Evolutionary conservation across 2,797 vertebrate species (phyloP), one percentile per base, ranked within the genome.

Genomic region (Melanogrammus aeglefinus): DNA sequence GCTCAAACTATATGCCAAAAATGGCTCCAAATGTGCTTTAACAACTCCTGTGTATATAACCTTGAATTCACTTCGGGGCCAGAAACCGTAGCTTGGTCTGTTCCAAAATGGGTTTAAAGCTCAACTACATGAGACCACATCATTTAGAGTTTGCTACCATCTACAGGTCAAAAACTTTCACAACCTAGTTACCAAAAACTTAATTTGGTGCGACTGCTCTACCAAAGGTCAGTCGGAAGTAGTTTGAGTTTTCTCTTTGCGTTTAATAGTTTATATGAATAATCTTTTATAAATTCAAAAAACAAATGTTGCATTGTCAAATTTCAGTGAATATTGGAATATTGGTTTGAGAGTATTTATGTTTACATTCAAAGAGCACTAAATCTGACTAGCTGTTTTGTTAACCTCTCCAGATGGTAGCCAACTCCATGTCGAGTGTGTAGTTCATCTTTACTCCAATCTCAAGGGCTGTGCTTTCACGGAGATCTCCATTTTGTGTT

Each of bases 401-500:
- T 69, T 69, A 3, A 27, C 57, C 57, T 66, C 63, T 69, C 63
- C 24, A 69, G 63, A 27, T 69, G 63, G 63, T 69, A 69, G 63
- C 63, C 63, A 27, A 69, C 63, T 69, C 63, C 1, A 63, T 24
- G 63, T 27, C 8, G 24, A 69, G 63, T 69, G 63, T 69, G 63
- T 69, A 69, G n/a, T 69, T 69, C 10, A 27, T 69, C 63, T 69
- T 27, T 29, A 69, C 3, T 69, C 24, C 70, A 16, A 33, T 72
- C 16, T 72, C 18, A 78, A 83, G 77, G 76, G 75, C 78, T 83
- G 70, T 76, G 73, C 38, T 72, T 71, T 77, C 38, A 75, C 12
- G 13, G 70, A 13, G 36, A 16, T 31, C 72, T 8, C n/a, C 29
- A 63, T 41, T 24, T 75, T 77, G 6, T 24, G 31, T 44, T 39